Percentiles rank a stretch among this genome's conserved stretches.
Evolutionary conservation across 2,888 invertebrate genomes (phyloP).

Genomic region (Bhutanitis thaidina): DNA sequence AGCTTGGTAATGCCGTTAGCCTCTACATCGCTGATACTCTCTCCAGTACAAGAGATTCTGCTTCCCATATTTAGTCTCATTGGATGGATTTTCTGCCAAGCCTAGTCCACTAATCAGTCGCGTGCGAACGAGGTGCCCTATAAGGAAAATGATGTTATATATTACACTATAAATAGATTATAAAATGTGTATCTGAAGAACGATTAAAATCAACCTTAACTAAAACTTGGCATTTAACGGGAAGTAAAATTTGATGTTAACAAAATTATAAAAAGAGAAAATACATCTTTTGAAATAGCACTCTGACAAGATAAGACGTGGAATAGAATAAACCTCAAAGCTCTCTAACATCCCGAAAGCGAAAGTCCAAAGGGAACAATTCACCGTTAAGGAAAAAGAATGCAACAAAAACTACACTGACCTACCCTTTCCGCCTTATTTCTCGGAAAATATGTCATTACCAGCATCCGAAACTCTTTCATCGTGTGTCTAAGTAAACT

Average conservation of each 20-base stretch:
- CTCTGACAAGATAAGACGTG: slow-evolving; percentile 13
- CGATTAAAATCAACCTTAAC: too few species aligned
- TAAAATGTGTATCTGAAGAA: too few species aligned
- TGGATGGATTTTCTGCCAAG: too few species aligned
- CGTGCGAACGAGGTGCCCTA: too few species aligned
- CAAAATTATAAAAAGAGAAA: neutral
- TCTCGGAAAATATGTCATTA: slow-evolving; percentile 14
- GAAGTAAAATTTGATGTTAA: neutral
- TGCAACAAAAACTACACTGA: slow-evolving; percentile 26
- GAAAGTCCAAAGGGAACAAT: slow-evolving; percentile 26
- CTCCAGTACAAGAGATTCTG: too few species aligned
- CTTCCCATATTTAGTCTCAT: too few species aligned
- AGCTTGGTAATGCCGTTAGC: too few species aligned
- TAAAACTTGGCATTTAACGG: too few species aligned
- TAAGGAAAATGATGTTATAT: too few species aligned
- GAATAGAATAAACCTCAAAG: slow-evolving; percentile 17
- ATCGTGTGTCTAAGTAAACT: slow-evolving; percentile 29
- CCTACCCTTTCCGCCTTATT: slow-evolving; percentile 23
- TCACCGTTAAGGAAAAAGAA: slow-evolving; percentile 22
- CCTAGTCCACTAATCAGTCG: too few species aligned
- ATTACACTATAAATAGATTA: too few species aligned
- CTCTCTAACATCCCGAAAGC: slow-evolving; percentile 24
- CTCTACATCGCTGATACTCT: too few species aligned
- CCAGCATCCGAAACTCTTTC: slow-evolving; percentile 20
- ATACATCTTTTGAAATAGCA: neutral